Percentiles rank a stretch among this genome's conserved stretches.
Evolutionary conservation across 2,888 invertebrate genomes (phyloP).

Genomic region (Pristionchus exspectatus): DNA sequence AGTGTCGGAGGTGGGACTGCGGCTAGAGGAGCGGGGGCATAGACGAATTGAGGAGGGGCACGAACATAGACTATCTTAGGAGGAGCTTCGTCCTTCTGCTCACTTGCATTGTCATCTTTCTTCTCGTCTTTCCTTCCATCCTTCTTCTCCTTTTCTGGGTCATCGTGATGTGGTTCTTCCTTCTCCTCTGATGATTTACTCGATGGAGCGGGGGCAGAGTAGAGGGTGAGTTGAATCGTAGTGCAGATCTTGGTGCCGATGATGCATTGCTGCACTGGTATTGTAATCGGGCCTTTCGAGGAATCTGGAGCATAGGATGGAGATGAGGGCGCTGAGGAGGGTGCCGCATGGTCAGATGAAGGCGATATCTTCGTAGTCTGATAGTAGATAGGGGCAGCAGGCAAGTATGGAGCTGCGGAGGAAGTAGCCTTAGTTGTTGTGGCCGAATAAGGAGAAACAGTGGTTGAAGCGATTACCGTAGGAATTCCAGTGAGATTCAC

Average conservation of each 20-base stretch:
- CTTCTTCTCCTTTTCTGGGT: background rate
- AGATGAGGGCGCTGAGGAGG: background rate
- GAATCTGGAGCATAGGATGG: background rate
- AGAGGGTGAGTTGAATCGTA: background rate
- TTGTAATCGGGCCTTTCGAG: background rate
- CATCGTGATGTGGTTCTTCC: background rate
- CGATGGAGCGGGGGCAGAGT: background rate
- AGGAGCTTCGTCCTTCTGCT: background rate
- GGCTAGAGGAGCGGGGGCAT: background rate
- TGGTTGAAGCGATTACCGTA: background rate
- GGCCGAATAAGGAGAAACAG: background rate
- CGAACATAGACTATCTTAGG: slow-evolving; percentile 22
- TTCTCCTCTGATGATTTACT: background rate
- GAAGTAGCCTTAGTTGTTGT: background rate
- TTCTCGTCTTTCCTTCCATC: background rate
- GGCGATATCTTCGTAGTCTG: too few species aligned
- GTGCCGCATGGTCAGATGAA: background rate
- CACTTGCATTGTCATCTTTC: background rate
- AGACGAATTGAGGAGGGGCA: slow-evolving; percentile 28
- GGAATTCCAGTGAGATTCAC: slow-evolving; percentile 14
- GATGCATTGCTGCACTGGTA: slow-evolving; percentile 35
- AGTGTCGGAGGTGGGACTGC: background rate
- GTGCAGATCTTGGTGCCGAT: slow-evolving; percentile 35
- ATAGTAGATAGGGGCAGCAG: background rate
- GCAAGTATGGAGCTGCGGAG: background rate